Evolutionary conservation across 92 coral and sea anemone species (phyloP).

Genomic region (Nematostella vectensis): DNA sequence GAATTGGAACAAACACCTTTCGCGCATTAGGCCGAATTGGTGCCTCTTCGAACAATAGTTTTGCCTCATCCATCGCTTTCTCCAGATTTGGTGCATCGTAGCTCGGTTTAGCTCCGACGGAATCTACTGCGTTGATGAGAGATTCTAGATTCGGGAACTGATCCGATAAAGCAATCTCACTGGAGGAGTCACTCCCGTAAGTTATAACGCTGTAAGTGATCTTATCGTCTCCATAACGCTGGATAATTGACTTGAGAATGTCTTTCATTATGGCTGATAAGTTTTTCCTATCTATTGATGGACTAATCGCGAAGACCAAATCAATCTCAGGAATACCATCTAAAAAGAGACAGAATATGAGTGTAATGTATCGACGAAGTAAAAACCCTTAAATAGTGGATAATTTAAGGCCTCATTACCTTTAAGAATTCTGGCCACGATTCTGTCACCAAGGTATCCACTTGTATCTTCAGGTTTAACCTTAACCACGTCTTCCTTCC

Average conservation of each 20-base stretch:
- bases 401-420: conserved; percentile 8
- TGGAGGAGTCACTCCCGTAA: conserved; percentile 6
- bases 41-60: conserved; percentile 10
- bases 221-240: conserved; percentile 25
- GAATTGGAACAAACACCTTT: conserved; percentile 16
- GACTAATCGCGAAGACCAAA: conserved; percentile 17
- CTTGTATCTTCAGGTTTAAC: conserved; percentile 20
- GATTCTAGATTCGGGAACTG: conserved; percentile 20
- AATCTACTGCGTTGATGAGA: conserved; percentile 5
- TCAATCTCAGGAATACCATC: conserved; percentile 35
- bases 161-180: conserved; percentile 11
- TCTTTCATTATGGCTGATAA: conserved; percentile 16
- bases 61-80: conserved; percentile 13
- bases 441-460: conserved; percentile 31
- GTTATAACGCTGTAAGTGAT: conserved; percentile 17
- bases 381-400: not conserved
- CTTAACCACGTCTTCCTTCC: conserved; percentile 23
- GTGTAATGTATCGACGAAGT: too few relatives aligned
- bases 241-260: conserved; percentile 18
- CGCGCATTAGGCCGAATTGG: conserved; percentile 21
- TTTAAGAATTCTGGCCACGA: conserved; percentile 20
- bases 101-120: conserved; percentile 1
- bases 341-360: too few relatives aligned
- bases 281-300: conserved; percentile 17
- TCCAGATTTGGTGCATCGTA: conserved; percentile 7